phyloP scores from a whole-genome alignment of 2,888 invertebrate genomes.

The Electrophaes corylata region DNA sequence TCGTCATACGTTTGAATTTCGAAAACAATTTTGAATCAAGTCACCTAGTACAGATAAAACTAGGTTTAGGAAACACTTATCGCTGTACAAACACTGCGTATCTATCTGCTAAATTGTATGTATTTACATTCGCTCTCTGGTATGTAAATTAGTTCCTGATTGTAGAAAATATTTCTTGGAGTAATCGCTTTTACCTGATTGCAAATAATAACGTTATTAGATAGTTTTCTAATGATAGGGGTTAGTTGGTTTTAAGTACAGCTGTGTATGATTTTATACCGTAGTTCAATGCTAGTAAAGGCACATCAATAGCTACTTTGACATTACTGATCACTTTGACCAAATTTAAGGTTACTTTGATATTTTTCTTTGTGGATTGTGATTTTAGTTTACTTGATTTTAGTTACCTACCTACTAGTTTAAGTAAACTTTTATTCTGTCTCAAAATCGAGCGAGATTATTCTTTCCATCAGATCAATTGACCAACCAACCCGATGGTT shows the following conservation, averaged over 20 bases:
- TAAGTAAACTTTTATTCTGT: too few relatives aligned
- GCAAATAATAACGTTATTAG: slow-evolving; percentile 23
- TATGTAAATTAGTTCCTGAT: slow-evolving; percentile 38
- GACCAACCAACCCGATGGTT: too few relatives aligned
- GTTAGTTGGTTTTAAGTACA: slow-evolving; percentile 9
- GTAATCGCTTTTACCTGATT: slow-evolving; percentile 26
- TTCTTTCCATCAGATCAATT: too few relatives aligned
- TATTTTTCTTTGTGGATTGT: too few relatives aligned
- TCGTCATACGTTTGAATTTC: slow-evolving; percentile 1
- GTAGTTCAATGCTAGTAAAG: background rate
- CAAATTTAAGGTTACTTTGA: too few relatives aligned
- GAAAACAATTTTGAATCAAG: slow-evolving; percentile 23
- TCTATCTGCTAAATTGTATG: slow-evolving; percentile 36
- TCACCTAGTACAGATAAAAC: slow-evolving; percentile 34
- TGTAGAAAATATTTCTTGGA: slow-evolving; percentile 30
- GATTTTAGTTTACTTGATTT: too few relatives aligned
- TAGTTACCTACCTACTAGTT: too few relatives aligned
- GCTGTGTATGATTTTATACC: background rate
- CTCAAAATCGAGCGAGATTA: too few relatives aligned
- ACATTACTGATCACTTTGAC: too few relatives aligned
- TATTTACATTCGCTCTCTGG: slow-evolving; percentile 36
- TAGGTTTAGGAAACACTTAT: slow-evolving; percentile 43
- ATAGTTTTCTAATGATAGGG: slow-evolving; percentile 20
- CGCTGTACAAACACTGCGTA: slow-evolving; percentile 37
- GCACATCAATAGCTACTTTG: background rate